Conservation (phyloP, 2,797 vertebrate genomes). For the Sebastiscus tertius region DNA sequence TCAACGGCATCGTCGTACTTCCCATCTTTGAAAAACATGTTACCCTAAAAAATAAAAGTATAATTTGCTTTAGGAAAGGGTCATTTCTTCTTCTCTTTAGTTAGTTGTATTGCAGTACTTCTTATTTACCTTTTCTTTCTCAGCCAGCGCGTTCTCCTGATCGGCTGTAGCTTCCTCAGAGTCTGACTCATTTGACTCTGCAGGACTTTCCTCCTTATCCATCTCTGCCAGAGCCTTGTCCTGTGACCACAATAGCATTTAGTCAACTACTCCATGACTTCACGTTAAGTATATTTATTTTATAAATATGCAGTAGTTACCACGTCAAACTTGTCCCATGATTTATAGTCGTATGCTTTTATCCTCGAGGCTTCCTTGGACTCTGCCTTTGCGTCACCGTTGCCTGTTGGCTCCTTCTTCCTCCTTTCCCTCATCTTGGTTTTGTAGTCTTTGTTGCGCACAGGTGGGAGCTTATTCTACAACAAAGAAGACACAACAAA, state of each 20-base stretch:
- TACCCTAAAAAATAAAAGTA: constrained; percentile 83
- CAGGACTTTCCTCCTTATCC: constrained; percentile 90
- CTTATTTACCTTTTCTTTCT: constrained; percentile 87
- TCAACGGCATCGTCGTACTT: constrained; percentile 93
- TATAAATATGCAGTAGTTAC: constrained; percentile 72
- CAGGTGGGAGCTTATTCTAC: constrained; percentile 88
- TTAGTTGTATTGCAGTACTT: fast-evolving
- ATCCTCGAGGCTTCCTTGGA: constrained; percentile 83
- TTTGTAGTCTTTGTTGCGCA: constrained; percentile 92
- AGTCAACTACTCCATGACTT: not conserved
- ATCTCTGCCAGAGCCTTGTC: constrained; percentile 91
- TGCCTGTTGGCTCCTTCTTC: constrained; percentile 71
- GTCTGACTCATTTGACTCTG: constrained; percentile 91
- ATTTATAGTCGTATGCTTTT: constrained; percentile 90
- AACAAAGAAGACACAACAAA: constrained; percentile 28
- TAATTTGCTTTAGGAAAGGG: not conserved
- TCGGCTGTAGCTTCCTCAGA: constrained; percentile 89
- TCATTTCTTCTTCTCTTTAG: not conserved
- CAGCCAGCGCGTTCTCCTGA: constrained; percentile 83
- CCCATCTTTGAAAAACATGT: constrained; percentile 90
- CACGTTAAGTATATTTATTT: no score
- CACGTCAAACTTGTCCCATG: constrained; percentile 97
- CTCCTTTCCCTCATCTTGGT: constrained; percentile 73
- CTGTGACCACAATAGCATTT: constrained; percentile 69
- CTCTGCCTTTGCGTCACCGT: constrained; percentile 77